Base-by-base conservation (phyloP, 2,113 vertebrate genomes). In the Pollachius pollachius region DNA sequence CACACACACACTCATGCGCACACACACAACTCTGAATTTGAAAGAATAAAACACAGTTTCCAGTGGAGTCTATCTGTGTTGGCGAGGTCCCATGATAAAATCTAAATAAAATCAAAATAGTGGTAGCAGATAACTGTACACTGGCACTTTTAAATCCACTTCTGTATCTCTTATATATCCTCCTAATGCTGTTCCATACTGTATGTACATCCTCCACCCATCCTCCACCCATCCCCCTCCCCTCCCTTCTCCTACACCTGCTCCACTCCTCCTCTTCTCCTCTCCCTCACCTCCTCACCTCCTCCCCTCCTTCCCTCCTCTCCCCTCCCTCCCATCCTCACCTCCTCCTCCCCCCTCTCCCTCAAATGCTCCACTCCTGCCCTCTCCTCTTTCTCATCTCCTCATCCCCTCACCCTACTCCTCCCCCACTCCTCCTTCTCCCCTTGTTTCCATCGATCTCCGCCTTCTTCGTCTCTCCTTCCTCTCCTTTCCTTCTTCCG, bases 301-400 rank as follows among this genome's bases (percentile, higher is more conserved):
- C 30, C 30, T 4, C 30, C 30, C 30, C 30, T 34, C 30, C 30
- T 34, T 1, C 30, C 6, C 30, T 34, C 13, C 9, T 30, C 27
- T 37, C 30, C 18, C 48, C 17, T 56, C 15, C 8, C 64, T 74
- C 4, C 13, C 19, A 12, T 62, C 61, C 71, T 69, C 30, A 57
- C 61, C 12, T 19, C 30, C 23, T n/a, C 68, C 52, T 52, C 52
- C 11, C 8, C 17, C 12, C 9, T 30, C 27, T 16, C 18, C 48
- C 17, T 56, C 21, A 4, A 23, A 23, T 23, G 21, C 64, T 74
- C 4, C 16, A 23, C 16, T 62, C 61, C 71, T 69, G 23, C 60
- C 61, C 12, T 19, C 23, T n/a, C 68, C 52, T 52, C 52, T 2
- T 15, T 52, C 52, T 15, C 9, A 11, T 15, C 9, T n/a, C 4